A percentile compares a stretch with the other conserved stretches of the same genome.
Conservation (phyloP, 2,797 vertebrate genomes). For the Sebastes flavidus region DNA sequence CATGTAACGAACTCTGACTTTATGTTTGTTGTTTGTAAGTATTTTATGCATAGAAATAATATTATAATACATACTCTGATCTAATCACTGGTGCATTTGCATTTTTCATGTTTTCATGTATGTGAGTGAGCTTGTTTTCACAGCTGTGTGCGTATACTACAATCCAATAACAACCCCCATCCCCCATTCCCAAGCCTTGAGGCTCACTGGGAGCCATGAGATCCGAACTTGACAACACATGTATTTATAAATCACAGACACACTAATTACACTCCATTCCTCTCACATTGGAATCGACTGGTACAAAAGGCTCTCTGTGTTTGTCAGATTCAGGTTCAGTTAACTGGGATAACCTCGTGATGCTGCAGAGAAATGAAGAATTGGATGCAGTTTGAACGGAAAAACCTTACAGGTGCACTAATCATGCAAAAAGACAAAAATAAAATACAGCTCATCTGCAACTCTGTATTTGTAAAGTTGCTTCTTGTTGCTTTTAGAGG, state of each 20-base stretch:
- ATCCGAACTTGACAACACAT: conserved; percentile 47
- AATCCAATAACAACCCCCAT: conserved; percentile 31
- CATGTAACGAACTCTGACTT: conserved; percentile 11
- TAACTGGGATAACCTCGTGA: conserved; percentile 4
- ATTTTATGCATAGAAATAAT: background rate
- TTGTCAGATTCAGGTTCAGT: conserved; percentile 13
- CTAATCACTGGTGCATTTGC: background rate
- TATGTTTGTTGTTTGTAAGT: background rate
- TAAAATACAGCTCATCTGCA: background rate
- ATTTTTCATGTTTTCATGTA: background rate
- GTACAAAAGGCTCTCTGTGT: conserved; percentile 39
- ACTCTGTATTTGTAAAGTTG: background rate
- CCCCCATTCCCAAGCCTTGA: conserved; percentile 6
- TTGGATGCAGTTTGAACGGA: background rate
- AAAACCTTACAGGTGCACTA: background rate
- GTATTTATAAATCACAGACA: conserved; percentile 62
- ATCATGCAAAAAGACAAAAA: background rate
- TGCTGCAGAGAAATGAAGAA: background rate
- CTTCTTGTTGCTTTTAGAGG: background rate
- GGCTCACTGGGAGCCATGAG: conserved; percentile 27
- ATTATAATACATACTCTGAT: background rate
- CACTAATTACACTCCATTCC: conserved; percentile 51
- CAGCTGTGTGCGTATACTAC: conserved; percentile 8
- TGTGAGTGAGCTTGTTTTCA: conserved; percentile 11
- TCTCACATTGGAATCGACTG: conserved; percentile 27